Evolutionary conservation across 1,140 invertebrate species (phyloP), one percentile per base, ranked within the genome.

Genomic region (Philaenus spumarius): DNA sequence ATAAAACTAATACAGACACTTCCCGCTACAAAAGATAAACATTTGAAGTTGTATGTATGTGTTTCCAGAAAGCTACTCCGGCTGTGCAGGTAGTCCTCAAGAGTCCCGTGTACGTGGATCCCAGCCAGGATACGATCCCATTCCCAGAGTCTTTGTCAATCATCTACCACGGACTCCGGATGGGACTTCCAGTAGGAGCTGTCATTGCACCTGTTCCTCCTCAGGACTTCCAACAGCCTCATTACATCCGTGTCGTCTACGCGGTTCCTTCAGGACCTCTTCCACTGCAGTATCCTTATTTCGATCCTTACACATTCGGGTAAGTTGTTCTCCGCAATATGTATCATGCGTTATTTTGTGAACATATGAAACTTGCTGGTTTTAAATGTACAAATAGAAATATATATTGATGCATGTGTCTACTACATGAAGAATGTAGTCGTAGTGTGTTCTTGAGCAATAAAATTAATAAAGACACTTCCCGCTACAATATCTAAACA

Each of bases 131-230:
- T 11, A 53, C 58, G 23, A 62, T 68, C 9, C 48, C 59, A 2
- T 69, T 69, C 37, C 68, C 68, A 0, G 55, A 60, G 6, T 50
- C 57, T 9, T 54, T 69, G 22, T 62, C 60, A 14, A 62, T 69
- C 9, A 46, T 67, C 5, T 65, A 67, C 46, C 64, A 66, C 14
- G 68, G 68, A 15, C 40, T 67, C 19, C 59, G 66, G 23, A 61
- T 68, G 58, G 62, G 63, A 1, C 57, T 69, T 9, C 62, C 62
- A 0, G 67, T 69, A 9, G 67, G 66, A 1, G 63, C 64, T 6
- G 61, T 69, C 19, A 45, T 69, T 0, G 68, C 67, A n/a, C 68
- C 68, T 1, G 62, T 69, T 0, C 64, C 64, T 1, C 45, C 24
- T 20, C 40, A 55, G 9, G 30, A 12, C 0, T 22, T 62, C 15